Evolutionary conservation across 1,140 invertebrate species (phyloP), one percentile per base, ranked within the genome.

Genomic region (Hyposmocoma kahamanoa): DNA sequence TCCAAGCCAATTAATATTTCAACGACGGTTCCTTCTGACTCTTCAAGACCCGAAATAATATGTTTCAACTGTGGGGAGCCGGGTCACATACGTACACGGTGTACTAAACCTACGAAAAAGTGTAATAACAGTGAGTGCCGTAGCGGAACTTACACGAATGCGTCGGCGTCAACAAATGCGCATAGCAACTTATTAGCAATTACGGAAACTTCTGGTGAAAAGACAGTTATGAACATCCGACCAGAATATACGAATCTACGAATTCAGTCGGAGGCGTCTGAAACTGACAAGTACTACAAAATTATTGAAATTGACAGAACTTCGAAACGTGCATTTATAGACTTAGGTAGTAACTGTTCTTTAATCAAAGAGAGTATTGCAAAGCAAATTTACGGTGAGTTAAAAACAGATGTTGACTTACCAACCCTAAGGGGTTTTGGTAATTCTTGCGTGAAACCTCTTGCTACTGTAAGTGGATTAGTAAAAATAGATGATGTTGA

Each of bases 21-120:
- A 11, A 11, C 11, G 6, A 9, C 3, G 22, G 22, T 2, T 17
- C 20, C 20, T 13, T 5, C 3, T 11, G 9, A 42, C 2, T 11
- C 17, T 2, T 17, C 9, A 3, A 32, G 17, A 13, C n/a, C 28
- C 10, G 1, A 47, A 6, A 13, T n/a, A 24, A 17, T 38, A 6
- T 47, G 45, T 24, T 47, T 47, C 19, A 47, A 47, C 21, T 47
- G 45, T 19, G 15, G 15, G 9, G 45, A 47, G 10, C 3, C 26
- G 1, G 45, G 45, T 3, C 45, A 47, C 15, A 39, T 47, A 18
- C 22, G 45, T 24, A 4, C 24, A n/a, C 36, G 22, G 15, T 47
- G 45, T 38, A 30, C 32, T 15, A 47, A 47, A 47, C 45, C 45
- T 18, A 21, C 39, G 5, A 47, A 39, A 26, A 47, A 38, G 26